Base-by-base conservation (phyloP, 2,888 invertebrate genomes). In the Limnephilus marmoratus region DNA sequence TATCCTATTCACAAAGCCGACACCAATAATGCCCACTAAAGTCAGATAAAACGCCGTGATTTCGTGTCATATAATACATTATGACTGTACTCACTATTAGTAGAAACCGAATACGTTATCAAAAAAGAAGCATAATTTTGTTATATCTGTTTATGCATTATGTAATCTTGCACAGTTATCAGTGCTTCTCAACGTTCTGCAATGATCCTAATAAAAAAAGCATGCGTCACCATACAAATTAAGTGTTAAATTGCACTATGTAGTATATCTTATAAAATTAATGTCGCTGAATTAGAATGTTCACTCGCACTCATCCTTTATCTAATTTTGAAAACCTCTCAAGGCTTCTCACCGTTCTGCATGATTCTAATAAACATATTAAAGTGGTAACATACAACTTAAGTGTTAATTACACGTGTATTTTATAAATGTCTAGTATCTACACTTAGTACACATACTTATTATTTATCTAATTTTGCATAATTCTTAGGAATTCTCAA, bases 1-100 rank as follows among this genome's bases (percentile, higher is more conserved):
- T 45, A 13, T 81, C 53, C 34, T 87, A 53, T 68, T 68, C 53
- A 68, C 87, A 68, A 87, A 31, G 68, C 87, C 87, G 87, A 53
- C 87, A 86, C n/a, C 85, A 45, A 41, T 86, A 45, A 34, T 37
- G 68, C 24, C 68, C n/a, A 68, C n/a, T n/a, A n/a, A 68, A 68
- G 68, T 68, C 9, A n/a, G 68, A 68, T 68, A 68, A 68, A 68
- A 68, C 68, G 68, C 68, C 24, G 68, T 68, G 68, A 68, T 68
- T 68, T 68, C 68, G 68, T 82, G 82, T 82, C 31, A 5, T 31
- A 82, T 82, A 49, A 49, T 49, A 49, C 15, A 31, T 34, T 29
- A 34, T 82, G 82, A 82, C 82, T 82, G 31, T 82, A 34, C 82
- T 18, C 34, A n/a, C 68, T 68, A 68, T 68, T 68, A 68, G 68